phyloP scores from a whole-genome alignment of 2,113 vertebrate species.

The Cyanistes caeruleus region DNA sequence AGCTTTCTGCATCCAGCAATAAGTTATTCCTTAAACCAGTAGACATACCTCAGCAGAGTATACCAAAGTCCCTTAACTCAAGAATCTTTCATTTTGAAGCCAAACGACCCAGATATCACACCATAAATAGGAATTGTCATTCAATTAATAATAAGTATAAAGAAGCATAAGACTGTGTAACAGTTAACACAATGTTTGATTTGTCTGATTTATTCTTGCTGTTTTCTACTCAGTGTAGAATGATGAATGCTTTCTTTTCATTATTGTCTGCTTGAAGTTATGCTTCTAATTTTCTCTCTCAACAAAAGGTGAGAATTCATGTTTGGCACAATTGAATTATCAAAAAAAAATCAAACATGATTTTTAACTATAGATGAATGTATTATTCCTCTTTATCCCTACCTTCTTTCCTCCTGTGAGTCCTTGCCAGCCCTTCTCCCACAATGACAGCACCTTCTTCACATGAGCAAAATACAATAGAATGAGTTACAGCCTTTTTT shows the following conservation, averaged over 20 bases:
- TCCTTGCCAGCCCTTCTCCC: neutral
- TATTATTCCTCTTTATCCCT: neutral
- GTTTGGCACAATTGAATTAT: constrained; percentile 4
- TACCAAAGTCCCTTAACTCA: neutral
- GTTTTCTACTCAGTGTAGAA: constrained; percentile 47
- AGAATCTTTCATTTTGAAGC: constrained; percentile 16
- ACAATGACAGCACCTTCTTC: neutral
- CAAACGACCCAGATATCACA: constrained; percentile 19
- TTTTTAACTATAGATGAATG: neutral
- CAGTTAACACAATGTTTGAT: constrained; percentile 35
- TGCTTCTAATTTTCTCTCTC: neutral
- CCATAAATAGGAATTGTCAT: constrained; percentile 57
- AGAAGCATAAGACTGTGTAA: constrained; percentile 58
- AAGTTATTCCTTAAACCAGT: neutral
- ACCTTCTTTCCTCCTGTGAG: neutral
- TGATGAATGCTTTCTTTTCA: constrained; percentile 40
- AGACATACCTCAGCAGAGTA: neutral
- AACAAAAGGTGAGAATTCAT: neutral
- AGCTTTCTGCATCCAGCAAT: neutral
- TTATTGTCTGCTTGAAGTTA: constrained; percentile 27
- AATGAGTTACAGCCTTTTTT: neutral
- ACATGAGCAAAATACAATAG: neutral
- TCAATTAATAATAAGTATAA: constrained; percentile 68
- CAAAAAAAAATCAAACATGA: neutral
- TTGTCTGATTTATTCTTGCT: constrained; percentile 47